Evolutionary conservation across 2,113 vertebrate genomes (phyloP), one percentile per base, ranked within the genome.

Genomic region (Scopus umbretta): DNA sequence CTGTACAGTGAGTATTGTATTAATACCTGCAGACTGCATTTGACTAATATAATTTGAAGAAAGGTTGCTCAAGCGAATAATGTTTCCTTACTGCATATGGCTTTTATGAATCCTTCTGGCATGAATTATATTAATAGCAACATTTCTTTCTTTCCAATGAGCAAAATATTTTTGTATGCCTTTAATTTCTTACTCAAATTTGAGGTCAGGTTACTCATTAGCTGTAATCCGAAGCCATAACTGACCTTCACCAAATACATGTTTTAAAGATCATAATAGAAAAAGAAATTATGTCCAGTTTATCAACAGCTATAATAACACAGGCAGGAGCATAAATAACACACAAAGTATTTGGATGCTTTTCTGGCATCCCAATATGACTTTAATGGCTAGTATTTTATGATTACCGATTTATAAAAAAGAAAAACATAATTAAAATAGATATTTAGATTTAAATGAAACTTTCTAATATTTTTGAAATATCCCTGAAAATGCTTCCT

Each of bases 361-460:
- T 97, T 97, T 97, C 96, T 53, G 47, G 96, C 95, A 96, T 97
- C 96, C 94, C 90, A 95, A 86, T 96, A 94, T 76, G 95, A 97
- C 72, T 97, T 97, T 97, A 96, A 97, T 97, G 96, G 94, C 94
- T 97, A 98, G 79, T 98, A 98, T 98, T 98, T 98, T 98, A 96
- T 98, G 97, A 98, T 95, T 97, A 97, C 82, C 96, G 19, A 96
- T 98, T 98, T 98, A 97, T 98, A 97, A 97, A 96, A 95, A 89
- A 90, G 52, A 83, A 94, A 92, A 90, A 73, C 78, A 53, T 96
- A 91, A 92, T 88, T 97, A 97, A 97, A 97, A 97, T 98, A 98
- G 97, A 98, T 98, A 97, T 97, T 98, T 98, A 98, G 98, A 98
- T 98, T 98, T 98, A 98, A 98, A 98, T 95, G 96, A 97, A 97